phyloP scores from a whole-genome alignment of 2,797 vertebrate species.

The Echiichthys vipera region DNA sequence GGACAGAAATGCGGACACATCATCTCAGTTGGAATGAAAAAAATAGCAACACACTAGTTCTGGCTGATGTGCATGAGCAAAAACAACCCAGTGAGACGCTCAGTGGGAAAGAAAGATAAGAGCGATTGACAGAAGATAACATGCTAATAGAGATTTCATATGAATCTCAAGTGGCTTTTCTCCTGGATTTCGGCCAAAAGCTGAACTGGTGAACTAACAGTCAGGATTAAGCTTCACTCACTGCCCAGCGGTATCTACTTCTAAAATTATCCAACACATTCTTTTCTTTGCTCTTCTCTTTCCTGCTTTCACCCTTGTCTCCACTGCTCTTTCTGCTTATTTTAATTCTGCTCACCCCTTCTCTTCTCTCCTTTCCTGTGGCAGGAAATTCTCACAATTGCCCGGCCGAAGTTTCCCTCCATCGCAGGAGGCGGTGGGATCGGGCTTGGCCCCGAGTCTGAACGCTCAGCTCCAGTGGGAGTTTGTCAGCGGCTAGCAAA shows the following conservation, averaged over 20 bases:
- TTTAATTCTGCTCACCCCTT: slow-evolving; percentile 63
- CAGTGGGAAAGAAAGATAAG: slow-evolving; percentile 37
- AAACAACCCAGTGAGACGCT: slow-evolving; percentile 37
- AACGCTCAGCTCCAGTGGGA: slow-evolving; percentile 75
- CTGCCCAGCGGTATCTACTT: slow-evolving; percentile 33
- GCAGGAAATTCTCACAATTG: slow-evolving; percentile 89
- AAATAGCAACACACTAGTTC: neutral
- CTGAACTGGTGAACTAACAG: slow-evolving; percentile 31
- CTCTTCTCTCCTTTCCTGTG: slow-evolving; percentile 83
- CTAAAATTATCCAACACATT: slow-evolving; percentile 73
- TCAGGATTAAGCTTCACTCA: slow-evolving; percentile 31
- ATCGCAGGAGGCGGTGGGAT: slow-evolving; percentile 69
- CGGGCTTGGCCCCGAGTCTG: slow-evolving; percentile 67
- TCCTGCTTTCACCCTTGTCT: slow-evolving; percentile 50
- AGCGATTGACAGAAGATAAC: slow-evolving; percentile 45
- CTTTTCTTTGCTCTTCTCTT: slow-evolving; percentile 48
- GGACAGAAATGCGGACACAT: neutral
- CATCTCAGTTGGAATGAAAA: slow-evolving; percentile 1
- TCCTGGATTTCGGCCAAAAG: slow-evolving; percentile 57
- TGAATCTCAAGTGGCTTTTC: slow-evolving; percentile 48
- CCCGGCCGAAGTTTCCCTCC: slow-evolving; percentile 76
- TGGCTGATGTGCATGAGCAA: slow-evolving; percentile 31
- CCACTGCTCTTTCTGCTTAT: slow-evolving; percentile 50
- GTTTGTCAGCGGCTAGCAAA: slow-evolving; percentile 70
- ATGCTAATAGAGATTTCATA: slow-evolving; percentile 62